These are phyloP conservation scores for Rhinoraja longicauda DNA, from an alignment of 2,797 vertebrate genomes.

Conservation along the genomic window DNA sequence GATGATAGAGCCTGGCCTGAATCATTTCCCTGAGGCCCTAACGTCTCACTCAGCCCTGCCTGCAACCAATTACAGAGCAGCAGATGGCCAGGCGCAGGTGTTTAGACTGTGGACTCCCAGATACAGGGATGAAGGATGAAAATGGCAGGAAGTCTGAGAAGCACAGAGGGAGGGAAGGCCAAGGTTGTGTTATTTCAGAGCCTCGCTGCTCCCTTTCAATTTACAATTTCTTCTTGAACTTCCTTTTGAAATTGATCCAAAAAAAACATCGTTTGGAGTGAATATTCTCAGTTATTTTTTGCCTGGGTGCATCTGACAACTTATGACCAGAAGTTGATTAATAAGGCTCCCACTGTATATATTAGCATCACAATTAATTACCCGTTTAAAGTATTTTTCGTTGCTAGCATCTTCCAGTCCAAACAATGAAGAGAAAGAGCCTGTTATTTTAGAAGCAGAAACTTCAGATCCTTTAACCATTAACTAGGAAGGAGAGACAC, in stretches of 20 bases:
- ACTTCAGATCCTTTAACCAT: background rate
- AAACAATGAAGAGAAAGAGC: background rate
- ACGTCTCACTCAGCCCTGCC: background rate
- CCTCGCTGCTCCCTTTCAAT: background rate
- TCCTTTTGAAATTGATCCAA: constrained; percentile 19
- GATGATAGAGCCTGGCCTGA: background rate
- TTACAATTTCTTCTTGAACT: background rate
- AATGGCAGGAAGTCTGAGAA: background rate
- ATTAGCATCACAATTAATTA: constrained; percentile 26
- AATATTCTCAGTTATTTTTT: background rate
- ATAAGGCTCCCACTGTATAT: background rate
- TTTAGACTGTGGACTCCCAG: background rate
- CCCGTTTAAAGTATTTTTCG: background rate
- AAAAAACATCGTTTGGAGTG: background rate
- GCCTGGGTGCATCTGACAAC: background rate
- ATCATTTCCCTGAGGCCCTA: background rate
- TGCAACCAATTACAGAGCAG: background rate
- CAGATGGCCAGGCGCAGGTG: background rate
- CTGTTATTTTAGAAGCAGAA: background rate
- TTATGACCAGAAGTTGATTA: background rate
- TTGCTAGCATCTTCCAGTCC: background rate
- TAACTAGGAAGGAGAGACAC: background rate
- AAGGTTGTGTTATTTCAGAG: background rate
- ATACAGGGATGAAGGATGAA: background rate
- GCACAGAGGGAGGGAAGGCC: background rate